These are phyloP conservation scores for Acleris laterana DNA, from an alignment of 2,888 invertebrate species.

Conservation along the genomic window DNA sequence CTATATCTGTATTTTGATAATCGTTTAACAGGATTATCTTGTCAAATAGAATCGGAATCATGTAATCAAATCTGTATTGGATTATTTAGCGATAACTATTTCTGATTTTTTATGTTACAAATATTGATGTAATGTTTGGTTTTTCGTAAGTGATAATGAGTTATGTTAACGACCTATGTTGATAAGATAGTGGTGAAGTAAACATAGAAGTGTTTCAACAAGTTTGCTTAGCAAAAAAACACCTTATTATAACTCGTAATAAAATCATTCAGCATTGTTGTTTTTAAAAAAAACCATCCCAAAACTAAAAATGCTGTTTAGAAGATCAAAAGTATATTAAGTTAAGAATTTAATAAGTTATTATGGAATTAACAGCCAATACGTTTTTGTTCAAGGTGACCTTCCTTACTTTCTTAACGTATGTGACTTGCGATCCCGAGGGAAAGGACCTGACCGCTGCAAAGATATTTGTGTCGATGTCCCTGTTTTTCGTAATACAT, in stretches of 20 bases:
- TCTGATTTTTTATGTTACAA: neutral
- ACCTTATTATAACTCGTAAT: too few species aligned
- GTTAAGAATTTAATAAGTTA: neutral
- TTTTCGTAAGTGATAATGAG: neutral
- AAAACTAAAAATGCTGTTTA: too few species aligned
- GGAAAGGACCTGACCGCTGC: conserved; percentile 90
- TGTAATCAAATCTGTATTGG: conserved; percentile 16
- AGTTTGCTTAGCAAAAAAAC: neutral
- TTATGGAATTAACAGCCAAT: conserved; percentile 7
- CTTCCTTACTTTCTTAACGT: conserved; percentile 93
- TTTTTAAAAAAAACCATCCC: too few species aligned
- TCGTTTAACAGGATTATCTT: neutral
- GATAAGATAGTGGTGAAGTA: conserved; percentile 2
- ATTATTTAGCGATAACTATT: conserved; percentile 10
- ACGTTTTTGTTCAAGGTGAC: conserved; percentile 87
- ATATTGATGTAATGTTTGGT: neutral
- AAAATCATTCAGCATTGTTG: too few species aligned
- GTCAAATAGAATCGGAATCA: too few species aligned
- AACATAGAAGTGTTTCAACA: neutral
- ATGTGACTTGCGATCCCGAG: conserved; percentile 87
- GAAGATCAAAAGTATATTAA: too few species aligned
- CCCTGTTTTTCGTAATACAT: conserved; percentile 94
- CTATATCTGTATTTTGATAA: too few species aligned
- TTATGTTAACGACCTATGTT: neutral
- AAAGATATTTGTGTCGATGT: conserved; percentile 93